phyloP scores from a whole-genome alignment of 2,113 vertebrate genomes.

The Orthonyx spaldingii region DNA sequence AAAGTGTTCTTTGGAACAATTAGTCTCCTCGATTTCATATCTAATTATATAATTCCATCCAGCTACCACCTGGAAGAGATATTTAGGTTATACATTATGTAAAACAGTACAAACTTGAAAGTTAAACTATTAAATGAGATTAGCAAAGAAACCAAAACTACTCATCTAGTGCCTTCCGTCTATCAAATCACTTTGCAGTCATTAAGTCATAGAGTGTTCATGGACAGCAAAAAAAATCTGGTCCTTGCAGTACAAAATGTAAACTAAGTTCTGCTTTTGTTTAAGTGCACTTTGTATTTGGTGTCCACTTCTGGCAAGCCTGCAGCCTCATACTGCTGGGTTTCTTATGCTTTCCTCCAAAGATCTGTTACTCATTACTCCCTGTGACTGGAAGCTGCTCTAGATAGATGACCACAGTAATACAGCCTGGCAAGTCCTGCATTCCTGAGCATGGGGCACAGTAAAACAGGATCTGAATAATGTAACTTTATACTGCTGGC shows the following conservation, averaged over 20 bases:
- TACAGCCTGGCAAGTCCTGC: background rate
- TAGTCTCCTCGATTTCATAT: constrained; percentile 81
- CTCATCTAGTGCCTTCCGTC: background rate
- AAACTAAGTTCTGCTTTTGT: background rate
- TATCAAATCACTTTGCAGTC: background rate
- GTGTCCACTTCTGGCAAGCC: background rate
- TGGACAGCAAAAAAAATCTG: background rate
- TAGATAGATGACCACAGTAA: background rate
- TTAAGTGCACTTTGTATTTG: background rate
- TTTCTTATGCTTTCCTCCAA: background rate
- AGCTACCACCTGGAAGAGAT: constrained; percentile 78
- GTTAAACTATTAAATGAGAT: background rate
- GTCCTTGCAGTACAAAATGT: background rate
- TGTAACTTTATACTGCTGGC: background rate
- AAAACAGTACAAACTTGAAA: background rate
- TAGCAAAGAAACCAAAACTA: background rate
- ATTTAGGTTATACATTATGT: background rate
- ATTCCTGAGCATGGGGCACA: background rate
- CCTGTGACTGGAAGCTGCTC: background rate
- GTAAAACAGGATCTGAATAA: background rate
- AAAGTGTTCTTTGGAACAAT: constrained; percentile 80
- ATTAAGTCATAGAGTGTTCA: background rate
- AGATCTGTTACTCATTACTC: background rate
- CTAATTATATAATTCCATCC: constrained; percentile 77
- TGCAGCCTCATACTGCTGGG: background rate